Conservation (phyloP, 2,888 invertebrate genomes). For the Ornithoptera priamus region DNA sequence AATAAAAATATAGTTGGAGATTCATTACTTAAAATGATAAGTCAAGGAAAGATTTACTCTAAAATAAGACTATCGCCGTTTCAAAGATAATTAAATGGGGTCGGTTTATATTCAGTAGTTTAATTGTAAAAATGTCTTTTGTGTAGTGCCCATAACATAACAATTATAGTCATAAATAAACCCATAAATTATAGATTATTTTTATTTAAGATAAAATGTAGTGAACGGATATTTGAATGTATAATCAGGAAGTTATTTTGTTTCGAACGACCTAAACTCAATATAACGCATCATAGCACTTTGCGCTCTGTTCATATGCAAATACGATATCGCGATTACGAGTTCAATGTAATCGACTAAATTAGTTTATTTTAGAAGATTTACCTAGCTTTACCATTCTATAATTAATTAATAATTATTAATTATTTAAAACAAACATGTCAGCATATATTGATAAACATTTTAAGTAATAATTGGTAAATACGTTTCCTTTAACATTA, state of each 20-base stretch:
- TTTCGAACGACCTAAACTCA: neutral
- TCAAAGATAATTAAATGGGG: too few species aligned
- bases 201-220: neutral
- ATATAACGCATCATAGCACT: slow-evolving; percentile 1
- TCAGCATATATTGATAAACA: neutral
- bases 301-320: neutral
- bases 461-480: slow-evolving; percentile 7
- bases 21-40: too few species aligned
- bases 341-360: slow-evolving; percentile 13
- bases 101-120: too few species aligned
- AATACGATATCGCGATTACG: slow-evolving; percentile 12
- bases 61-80: too few species aligned
- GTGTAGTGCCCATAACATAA: too few species aligned
- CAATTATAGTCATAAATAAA: too few species aligned
- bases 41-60: too few species aligned
- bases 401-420: slow-evolving; percentile 19
- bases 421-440: slow-evolving; percentile 6
- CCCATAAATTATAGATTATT: neutral
- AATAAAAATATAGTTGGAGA: too few species aligned
- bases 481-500: too few species aligned
- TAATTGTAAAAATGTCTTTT: too few species aligned
- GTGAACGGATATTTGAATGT: neutral
- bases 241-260: neutral
- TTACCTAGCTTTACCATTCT: slow-evolving; percentile 11
- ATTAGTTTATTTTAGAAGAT: slow-evolving; percentile 19